A percentile compares a stretch with the other conserved stretches of the same genome.
Evolutionary conservation across 2,797 vertebrate genomes (phyloP).

Genomic region (Limnodromus scolopaceus): DNA sequence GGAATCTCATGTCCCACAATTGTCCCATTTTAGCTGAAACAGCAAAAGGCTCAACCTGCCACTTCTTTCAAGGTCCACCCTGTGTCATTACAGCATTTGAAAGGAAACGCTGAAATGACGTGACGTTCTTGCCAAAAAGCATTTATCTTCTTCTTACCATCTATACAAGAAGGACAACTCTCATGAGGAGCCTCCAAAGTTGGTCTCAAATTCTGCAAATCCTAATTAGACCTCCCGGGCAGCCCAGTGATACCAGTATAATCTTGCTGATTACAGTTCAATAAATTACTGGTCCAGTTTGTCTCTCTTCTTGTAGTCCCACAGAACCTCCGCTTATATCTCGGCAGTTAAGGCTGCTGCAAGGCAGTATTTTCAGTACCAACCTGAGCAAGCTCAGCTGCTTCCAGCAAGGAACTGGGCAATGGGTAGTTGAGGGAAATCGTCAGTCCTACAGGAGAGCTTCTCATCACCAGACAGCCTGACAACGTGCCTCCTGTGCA

Average conservation of each 20-base stretch:
- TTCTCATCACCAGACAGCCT: neutral
- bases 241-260: neutral
- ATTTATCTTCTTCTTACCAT: slow-evolving; percentile 20
- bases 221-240: neutral
- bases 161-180: neutral
- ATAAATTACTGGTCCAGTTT: neutral
- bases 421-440: fast-evolving
- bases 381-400: neutral
- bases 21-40: slow-evolving; percentile 65
- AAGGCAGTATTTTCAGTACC: neutral
- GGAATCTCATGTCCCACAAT: slow-evolving; percentile 50
- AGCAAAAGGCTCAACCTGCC: slow-evolving; percentile 33
- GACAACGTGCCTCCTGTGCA: neutral
- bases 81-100: neutral
- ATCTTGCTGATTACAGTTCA: neutral
- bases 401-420: neutral
- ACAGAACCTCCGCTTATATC: neutral
- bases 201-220: neutral
- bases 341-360: neutral
- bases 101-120: neutral
- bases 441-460: neutral
- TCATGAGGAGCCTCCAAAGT: neutral
- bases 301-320: neutral
- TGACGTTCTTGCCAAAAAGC: neutral
- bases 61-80: slow-evolving; percentile 35